phyloP scores from a whole-genome alignment of 2,797 vertebrate species.

The Linurgus olivaceus region DNA sequence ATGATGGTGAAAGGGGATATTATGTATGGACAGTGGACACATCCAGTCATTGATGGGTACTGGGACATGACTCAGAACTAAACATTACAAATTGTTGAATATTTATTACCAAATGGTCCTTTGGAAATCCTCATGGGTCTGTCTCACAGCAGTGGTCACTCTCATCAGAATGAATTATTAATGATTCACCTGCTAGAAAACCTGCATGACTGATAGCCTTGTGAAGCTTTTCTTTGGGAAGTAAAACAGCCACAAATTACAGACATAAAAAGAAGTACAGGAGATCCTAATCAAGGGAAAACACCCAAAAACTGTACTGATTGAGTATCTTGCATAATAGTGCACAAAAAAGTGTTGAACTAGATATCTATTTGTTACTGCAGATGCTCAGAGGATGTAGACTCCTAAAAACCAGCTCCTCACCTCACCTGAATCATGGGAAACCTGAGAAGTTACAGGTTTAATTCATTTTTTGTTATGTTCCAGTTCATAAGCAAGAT shows the following conservation, averaged over 20 bases:
- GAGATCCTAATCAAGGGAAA: neutral
- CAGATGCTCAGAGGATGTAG: neutral
- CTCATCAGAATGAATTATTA: constrained; percentile 34
- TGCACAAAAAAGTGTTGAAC: neutral
- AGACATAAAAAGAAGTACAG: neutral
- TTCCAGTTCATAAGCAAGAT: neutral
- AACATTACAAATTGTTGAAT: constrained; percentile 52
- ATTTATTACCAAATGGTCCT: constrained; percentile 56
- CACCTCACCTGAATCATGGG: neutral
- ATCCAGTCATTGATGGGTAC: neutral
- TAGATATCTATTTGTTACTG: neutral
- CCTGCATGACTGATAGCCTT: neutral
- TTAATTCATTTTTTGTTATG: neutral
- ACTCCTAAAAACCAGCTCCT: neutral
- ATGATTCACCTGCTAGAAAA: constrained; percentile 21
- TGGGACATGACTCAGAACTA: constrained; percentile 13
- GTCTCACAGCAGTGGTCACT: neutral
- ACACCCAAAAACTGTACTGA: neutral
- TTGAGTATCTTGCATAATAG: neutral
- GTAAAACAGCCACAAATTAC: neutral
- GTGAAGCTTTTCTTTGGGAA: neutral
- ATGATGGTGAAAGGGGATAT: neutral
- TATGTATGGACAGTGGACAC: neutral
- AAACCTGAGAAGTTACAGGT: neutral
- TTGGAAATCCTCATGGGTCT: neutral